Evolutionary conservation across 1,140 invertebrate species (phyloP).

Genomic region (Chrysomallon squamiferum): DNA sequence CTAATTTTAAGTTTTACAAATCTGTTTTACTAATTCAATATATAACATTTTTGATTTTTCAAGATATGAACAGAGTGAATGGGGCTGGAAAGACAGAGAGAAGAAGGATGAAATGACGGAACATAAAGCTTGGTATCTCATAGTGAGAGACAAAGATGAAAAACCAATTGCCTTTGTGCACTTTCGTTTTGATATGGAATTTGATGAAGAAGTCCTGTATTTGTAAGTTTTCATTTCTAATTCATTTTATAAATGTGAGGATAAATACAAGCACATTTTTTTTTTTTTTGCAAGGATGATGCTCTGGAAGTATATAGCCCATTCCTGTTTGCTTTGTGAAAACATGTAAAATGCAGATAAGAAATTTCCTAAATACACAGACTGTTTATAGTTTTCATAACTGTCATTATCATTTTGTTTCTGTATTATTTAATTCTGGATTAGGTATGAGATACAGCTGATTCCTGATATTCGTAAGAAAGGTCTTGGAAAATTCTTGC

Average conservation of each 20-base stretch:
- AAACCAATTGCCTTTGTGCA: slow-evolving; percentile 75
- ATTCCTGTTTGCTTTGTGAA: too few relatives aligned
- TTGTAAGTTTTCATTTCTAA: slow-evolving; percentile 68
- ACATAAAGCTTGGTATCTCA: slow-evolving; percentile 71
- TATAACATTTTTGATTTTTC: too few relatives aligned
- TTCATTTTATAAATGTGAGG: too few relatives aligned
- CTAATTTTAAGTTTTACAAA: too few relatives aligned
- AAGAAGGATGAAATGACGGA: slow-evolving; percentile 74
- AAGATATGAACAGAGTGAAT: slow-evolving; percentile 75
- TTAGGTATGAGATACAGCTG: slow-evolving; percentile 85
- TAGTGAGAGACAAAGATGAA: slow-evolving; percentile 65
- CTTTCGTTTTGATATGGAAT: slow-evolving; percentile 84
- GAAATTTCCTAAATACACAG: too few relatives aligned
- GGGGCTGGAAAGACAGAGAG: slow-evolving; percentile 73
- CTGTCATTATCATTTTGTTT: too few relatives aligned
- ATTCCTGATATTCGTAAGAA: slow-evolving; percentile 71
- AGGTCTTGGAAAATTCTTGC: slow-evolving; percentile 82
- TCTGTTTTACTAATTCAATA: too few relatives aligned
- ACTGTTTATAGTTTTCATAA: too few relatives aligned
- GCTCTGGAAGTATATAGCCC: neutral
- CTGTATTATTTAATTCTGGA: too few relatives aligned
- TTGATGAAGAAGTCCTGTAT: slow-evolving; percentile 78
- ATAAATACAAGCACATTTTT: neutral
- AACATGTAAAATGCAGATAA: too few relatives aligned
- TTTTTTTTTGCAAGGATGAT: neutral